These are phyloP conservation scores for Ypsolopha sequella DNA, from an alignment of 2,888 invertebrate genomes.

Conservation along the genomic window DNA sequence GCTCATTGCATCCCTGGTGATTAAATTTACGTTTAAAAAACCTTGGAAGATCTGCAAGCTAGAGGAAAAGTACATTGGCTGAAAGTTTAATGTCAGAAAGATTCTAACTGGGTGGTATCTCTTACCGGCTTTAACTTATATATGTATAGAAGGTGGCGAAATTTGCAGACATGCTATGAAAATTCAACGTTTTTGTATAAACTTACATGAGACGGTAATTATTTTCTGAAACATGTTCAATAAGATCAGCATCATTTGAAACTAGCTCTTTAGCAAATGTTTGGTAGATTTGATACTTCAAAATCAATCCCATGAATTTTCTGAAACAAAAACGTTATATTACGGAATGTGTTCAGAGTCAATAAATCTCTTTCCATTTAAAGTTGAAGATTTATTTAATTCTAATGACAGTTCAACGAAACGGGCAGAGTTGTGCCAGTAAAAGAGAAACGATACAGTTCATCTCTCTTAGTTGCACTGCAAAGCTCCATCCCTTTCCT, in stretches of 20 bases:
- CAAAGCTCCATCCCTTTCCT: too few species aligned
- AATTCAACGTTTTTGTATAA: constrained; percentile 2
- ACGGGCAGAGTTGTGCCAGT: too few species aligned
- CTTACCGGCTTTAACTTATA: too few species aligned
- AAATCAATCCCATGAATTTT: constrained; percentile 66
- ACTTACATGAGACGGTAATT: constrained; percentile 54
- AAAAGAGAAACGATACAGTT: too few species aligned
- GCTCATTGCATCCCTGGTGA: constrained; percentile 48
- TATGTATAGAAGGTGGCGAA: too few species aligned
- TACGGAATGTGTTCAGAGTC: background rate
- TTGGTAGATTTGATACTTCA: constrained; percentile 71
- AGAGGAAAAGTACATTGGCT: background rate
- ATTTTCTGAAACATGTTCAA: constrained; percentile 45
- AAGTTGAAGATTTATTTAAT: too few species aligned
- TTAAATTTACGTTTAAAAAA: too few species aligned
- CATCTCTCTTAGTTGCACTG: too few species aligned
- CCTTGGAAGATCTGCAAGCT: background rate
- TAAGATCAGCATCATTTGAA: constrained; percentile 52
- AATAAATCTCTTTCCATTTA: too few species aligned
- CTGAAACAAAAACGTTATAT: constrained; percentile 36
- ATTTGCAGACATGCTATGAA: background rate
- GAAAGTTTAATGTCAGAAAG: background rate
- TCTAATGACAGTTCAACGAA: too few species aligned
- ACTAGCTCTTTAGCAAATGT: constrained; percentile 58
- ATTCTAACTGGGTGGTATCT: too few species aligned